phyloP scores from a whole-genome alignment of 2,113 vertebrate genomes.

The Ameiurus melas region DNA sequence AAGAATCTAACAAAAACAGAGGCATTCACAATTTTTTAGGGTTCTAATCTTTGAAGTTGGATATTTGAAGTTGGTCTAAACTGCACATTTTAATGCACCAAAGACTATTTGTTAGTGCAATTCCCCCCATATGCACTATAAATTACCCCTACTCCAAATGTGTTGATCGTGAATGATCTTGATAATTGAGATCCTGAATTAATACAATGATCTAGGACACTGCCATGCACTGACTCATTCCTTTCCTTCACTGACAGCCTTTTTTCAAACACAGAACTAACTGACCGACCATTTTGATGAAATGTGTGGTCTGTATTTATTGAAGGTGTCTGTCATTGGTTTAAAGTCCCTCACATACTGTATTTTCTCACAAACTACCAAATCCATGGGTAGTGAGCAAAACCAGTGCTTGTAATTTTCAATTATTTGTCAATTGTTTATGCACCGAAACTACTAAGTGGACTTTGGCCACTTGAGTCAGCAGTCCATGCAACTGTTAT shows the following conservation, averaged over 20 bases:
- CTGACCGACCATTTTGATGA: background rate
- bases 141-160: background rate
- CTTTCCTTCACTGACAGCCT: background rate
- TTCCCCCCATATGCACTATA: slow-evolving; percentile 1
- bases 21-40: slow-evolving; percentile 1
- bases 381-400: background rate
- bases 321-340: background rate
- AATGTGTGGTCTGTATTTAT: background rate
- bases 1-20: slow-evolving; percentile 5
- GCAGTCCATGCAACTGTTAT: background rate
- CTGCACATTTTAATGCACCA: slow-evolving; percentile 44
- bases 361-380: background rate
- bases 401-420: background rate
- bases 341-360: background rate
- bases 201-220: background rate
- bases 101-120: slow-evolving; percentile 48
- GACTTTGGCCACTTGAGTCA: background rate
- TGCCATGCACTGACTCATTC: slow-evolving; percentile 1
- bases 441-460: background rate
- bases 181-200: background rate
- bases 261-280: background rate
- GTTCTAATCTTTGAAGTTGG: background rate
- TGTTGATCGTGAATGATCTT: background rate
- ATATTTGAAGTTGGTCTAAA: background rate
- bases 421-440: background rate